Evolutionary conservation across 2,888 invertebrate species (phyloP).

Genomic region (Heteromyza rotundicornis): DNA sequence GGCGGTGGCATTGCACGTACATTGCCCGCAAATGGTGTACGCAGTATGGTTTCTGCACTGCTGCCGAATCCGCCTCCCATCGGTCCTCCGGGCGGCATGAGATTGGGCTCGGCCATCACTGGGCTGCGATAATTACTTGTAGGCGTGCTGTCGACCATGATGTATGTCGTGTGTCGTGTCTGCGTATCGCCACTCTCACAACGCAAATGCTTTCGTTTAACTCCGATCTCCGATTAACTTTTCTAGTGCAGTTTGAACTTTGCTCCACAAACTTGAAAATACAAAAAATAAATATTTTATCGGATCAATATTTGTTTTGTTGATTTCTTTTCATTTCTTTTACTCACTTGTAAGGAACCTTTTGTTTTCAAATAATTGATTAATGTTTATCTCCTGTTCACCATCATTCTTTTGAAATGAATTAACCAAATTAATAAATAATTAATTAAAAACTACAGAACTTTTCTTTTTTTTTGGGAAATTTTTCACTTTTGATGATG

Average conservation of each 20-base stretch:
- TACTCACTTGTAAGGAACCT: not conserved
- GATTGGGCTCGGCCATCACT: slow-evolving; percentile 46
- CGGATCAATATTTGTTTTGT: too few relatives aligned
- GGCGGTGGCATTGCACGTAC: slow-evolving; percentile 47
- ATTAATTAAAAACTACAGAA: too few relatives aligned
- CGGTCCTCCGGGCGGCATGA: slow-evolving; percentile 39
- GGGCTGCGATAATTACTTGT: slow-evolving; percentile 49
- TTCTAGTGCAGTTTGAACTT: slow-evolving; percentile 2
- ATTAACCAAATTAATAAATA: too few relatives aligned
- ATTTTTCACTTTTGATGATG: too few relatives aligned
- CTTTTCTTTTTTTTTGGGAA: too few relatives aligned
- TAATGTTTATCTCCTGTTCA: too few relatives aligned
- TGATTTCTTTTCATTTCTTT: not conserved
- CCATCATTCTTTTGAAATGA: too few relatives aligned
- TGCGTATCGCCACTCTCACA: not conserved
- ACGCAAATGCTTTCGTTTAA: too few relatives aligned
- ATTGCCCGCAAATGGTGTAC: slow-evolving; percentile 53
- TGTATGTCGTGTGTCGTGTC: too few relatives aligned
- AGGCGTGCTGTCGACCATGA: not conserved
- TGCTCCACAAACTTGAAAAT: not conserved
- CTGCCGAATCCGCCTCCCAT: slow-evolving; percentile 14
- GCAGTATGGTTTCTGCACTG: slow-evolving; percentile 36
- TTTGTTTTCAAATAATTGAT: too few relatives aligned
- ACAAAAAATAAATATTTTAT: too few relatives aligned
- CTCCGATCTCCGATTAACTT: not conserved